Conservation (phyloP, 1,140 invertebrate species). For the Dolichoris vasculosae region DNA sequence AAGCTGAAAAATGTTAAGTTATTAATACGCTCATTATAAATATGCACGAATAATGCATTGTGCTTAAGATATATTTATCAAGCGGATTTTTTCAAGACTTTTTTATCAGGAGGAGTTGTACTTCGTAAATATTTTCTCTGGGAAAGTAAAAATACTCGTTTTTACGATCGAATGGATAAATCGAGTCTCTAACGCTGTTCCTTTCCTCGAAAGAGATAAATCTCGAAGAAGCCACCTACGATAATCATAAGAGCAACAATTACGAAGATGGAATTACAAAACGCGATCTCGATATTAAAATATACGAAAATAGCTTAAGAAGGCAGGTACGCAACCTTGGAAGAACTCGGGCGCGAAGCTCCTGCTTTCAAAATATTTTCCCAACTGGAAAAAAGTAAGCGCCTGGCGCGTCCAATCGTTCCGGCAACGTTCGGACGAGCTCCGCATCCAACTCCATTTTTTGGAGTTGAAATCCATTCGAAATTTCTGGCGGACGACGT, state of each 20-base stretch:
- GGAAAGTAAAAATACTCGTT: not conserved
- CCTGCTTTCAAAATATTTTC: constrained; percentile 46
- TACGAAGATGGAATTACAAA: not conserved
- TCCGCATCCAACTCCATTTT: too few species aligned
- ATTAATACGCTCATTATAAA: not conserved
- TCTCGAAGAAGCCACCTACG: not conserved
- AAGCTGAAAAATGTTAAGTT: not conserved
- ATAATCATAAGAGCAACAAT: not conserved
- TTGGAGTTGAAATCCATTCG: not conserved
- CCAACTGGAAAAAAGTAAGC: constrained; percentile 15
- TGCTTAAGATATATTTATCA: not conserved
- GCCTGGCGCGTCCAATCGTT: constrained; percentile 10
- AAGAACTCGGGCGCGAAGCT: constrained; percentile 8
- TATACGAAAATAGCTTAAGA: not conserved
- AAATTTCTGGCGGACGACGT: not conserved
- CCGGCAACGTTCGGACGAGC: too few species aligned
- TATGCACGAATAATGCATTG: not conserved
- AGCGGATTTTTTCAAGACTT: not conserved
- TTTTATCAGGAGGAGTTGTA: not conserved
- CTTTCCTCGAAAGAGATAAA: not conserved
- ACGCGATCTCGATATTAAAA: not conserved
- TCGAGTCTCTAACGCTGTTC: not conserved
- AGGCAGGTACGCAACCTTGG: not conserved
- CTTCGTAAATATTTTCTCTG: not conserved
- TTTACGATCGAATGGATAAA: not conserved